Evolutionary conservation across 2,113 vertebrate genomes (phyloP), one percentile per base, ranked within the genome.

Genomic region (Colaptes auratus): DNA sequence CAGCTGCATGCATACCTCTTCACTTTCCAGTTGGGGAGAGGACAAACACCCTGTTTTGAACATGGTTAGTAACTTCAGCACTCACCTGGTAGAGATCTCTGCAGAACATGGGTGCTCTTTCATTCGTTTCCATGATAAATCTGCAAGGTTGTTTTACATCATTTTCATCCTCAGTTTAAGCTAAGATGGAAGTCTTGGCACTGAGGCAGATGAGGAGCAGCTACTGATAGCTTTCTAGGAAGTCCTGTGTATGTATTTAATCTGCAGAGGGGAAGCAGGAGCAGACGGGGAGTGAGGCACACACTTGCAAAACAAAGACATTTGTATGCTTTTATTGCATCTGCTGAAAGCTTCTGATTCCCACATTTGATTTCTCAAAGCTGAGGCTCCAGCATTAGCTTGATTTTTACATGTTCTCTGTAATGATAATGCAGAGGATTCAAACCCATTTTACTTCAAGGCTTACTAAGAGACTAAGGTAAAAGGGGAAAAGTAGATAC

Each of bases 341-440:
- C 67, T 86, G 20, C 42, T 92, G 75, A 58, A 85, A 87, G 24
- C 21, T 92, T 76, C 59, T 63, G 80, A n/a, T 52, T 76, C 75
- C 39, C 28, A 0, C 33, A 59, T 39, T 94, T 89, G 71, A 88
- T 35, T 92, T 35, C 72, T 64, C 4, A 52, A 56, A 87, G 79
- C 18, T 39, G 15, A 87, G 48, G 17, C 36, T 91, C 69, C 78
- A 87, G 24, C 67, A 33, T 58, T 70, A 82, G 35, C 21, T 76
- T 70, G 71, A 76, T 82, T 78, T 66, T 80, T 48, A 20, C 33
- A 9, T 66, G 56, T 52, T 85, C 44, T 60, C 36, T 70, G 42
- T 70, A 86, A 82, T 67, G 58, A 23, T 4, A 55, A 52, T 82
- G 78, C 48, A 76, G 63, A n/a, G 84, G 36, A 86, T 91, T 83